These are phyloP conservation scores for Melanocharis versteri DNA, from an alignment of 2,113 vertebrate genomes.

Conservation along the genomic window DNA sequence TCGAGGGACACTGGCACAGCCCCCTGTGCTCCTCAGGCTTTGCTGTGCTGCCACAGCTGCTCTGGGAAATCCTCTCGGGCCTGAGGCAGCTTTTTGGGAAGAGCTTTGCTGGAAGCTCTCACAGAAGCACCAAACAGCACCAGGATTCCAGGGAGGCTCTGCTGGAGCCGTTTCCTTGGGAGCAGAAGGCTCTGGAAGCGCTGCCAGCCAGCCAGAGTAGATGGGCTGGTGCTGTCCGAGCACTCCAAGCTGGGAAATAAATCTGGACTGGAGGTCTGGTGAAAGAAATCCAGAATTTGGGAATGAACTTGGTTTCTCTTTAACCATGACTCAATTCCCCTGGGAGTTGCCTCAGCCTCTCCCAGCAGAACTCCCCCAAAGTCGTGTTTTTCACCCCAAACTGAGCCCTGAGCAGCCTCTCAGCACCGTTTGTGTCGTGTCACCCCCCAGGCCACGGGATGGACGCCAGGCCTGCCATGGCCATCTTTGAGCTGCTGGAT, in stretches of 20 bases:
- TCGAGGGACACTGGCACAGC: background rate
- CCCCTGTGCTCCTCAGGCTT: background rate
- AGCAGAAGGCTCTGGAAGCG: background rate
- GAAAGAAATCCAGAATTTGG: background rate
- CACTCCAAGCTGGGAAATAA: background rate
- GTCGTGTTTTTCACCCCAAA: fast-evolving
- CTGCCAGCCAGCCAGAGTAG: background rate
- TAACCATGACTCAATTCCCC: background rate
- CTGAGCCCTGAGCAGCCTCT: background rate
- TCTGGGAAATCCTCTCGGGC: too few relatives aligned
- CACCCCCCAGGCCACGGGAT: slow-evolving; percentile 81
- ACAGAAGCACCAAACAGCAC: fast-evolving
- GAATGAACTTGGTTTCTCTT: background rate
- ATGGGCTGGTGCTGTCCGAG: background rate
- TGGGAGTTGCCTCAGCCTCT: background rate
- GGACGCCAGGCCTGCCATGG: slow-evolving; percentile 94
- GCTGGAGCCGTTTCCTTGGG: background rate
- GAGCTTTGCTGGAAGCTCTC: background rate
- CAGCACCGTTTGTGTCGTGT: background rate
- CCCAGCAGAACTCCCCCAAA: background rate
- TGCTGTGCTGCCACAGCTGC: background rate
- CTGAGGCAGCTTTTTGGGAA: background rate
- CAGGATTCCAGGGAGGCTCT: background rate
- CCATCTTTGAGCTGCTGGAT: slow-evolving; percentile 97
- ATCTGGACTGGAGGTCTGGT: background rate